These are phyloP conservation scores for Actinemys pallida DNA, from an alignment of 2,113 vertebrate species.

Conservation along the genomic window DNA sequence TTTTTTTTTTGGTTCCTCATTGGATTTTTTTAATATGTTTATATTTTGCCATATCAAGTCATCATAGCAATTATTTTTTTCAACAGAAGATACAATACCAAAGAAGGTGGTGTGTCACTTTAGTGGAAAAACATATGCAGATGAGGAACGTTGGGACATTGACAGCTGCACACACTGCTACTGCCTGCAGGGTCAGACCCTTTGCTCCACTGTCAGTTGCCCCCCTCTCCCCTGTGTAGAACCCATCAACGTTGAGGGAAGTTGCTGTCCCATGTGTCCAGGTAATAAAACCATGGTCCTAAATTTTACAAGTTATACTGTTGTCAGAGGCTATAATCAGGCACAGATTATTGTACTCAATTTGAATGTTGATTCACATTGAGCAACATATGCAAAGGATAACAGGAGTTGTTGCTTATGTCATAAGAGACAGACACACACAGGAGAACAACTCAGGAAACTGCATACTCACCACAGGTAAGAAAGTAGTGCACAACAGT, in stretches of 20 bases:
- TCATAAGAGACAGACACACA: background rate
- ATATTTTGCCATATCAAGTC: background rate
- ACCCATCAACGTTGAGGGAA: conserved; percentile 87
- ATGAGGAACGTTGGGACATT: conserved; percentile 93
- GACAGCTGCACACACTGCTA: conserved; percentile 95
- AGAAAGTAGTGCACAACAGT: background rate
- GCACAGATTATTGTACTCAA: background rate
- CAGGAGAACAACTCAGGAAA: background rate
- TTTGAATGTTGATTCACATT: background rate
- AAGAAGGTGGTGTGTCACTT: conserved; percentile 90
- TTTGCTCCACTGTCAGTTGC: conserved; percentile 93
- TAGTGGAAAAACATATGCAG: conserved; percentile 86
- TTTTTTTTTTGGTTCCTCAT: background rate
- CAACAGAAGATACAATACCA: conserved; percentile 84
- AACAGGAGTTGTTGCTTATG: background rate
- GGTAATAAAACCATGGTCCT: conserved; percentile 69
- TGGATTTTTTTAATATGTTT: background rate
- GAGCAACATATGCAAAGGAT: background rate
- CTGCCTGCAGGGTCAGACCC: conserved; percentile 92
- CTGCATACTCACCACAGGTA: background rate
- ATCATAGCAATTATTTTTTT: conserved; percentile 9
- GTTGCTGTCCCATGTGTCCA: conserved; percentile 92
- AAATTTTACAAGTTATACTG: background rate
- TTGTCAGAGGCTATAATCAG: background rate
- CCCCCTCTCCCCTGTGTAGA: conserved; percentile 86